A percentile compares a stretch with the other conserved stretches of the same genome.
phyloP scores from a whole-genome alignment of 2,797 vertebrate species.

The Dicrostonyx torquatus region DNA sequence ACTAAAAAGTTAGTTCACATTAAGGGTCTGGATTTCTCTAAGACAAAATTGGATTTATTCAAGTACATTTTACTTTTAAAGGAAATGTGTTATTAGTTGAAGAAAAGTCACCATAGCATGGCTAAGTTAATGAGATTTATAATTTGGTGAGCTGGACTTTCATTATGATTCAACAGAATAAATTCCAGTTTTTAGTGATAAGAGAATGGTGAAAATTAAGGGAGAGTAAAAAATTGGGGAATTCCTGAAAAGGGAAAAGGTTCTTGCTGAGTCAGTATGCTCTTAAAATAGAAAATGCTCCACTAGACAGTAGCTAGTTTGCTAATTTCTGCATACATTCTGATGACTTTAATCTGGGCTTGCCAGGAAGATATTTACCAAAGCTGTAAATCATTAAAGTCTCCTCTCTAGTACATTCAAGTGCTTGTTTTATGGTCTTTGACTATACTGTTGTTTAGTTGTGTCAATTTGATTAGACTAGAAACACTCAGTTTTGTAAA shows the following conservation, averaged over 20 bases:
- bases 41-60: conserved; percentile 52
- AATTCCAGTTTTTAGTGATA: conserved; percentile 29
- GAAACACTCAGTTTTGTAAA: neutral
- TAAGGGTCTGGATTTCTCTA: conserved; percentile 12
- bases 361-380: neutral
- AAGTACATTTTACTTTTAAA: conserved; percentile 52
- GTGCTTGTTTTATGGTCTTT: conserved; percentile 1
- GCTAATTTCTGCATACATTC: neutral
- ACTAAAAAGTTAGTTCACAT: conserved; percentile 58
- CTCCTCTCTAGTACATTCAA: neutral
- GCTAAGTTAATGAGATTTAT: conserved; percentile 52
- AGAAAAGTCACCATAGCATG: conserved; percentile 2
- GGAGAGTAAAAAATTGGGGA: neutral
- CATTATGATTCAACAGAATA: conserved; percentile 60
- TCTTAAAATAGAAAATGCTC: conserved; percentile 30
- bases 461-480: neutral
- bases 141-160: conserved; percentile 25
- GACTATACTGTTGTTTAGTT: neutral
- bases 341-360: neutral
- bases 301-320: neutral
- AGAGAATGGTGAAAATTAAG: neutral
- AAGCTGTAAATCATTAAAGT: conserved; percentile 9
- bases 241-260: neutral
- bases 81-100: conserved; percentile 23
- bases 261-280: neutral